These are phyloP conservation scores for Phortica magna DNA, from an alignment of 2,888 invertebrate species.

Conservation along the genomic window DNA sequence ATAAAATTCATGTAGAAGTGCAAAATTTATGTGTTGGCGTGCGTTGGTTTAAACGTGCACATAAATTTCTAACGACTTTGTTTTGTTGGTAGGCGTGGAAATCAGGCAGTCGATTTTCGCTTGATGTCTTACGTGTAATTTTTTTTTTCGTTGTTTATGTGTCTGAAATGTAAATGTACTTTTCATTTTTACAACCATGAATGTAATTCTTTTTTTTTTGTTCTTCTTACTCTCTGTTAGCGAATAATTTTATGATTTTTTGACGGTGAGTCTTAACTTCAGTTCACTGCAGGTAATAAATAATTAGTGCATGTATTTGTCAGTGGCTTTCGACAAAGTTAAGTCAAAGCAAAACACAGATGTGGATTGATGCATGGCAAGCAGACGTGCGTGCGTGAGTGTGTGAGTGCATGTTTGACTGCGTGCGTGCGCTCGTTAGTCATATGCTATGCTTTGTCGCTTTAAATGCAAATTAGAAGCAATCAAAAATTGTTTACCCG, in stretches of 20 bases:
- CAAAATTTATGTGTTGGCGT: neutral
- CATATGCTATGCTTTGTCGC: too few species aligned
- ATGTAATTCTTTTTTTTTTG: constrained; percentile 5
- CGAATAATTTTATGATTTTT: neutral
- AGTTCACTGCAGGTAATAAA: constrained; percentile 56
- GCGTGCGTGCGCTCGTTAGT: too few species aligned
- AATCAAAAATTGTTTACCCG: too few species aligned
- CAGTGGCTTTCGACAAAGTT: constrained; percentile 36
- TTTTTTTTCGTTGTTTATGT: constrained; percentile 16
- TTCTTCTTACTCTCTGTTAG: neutral
- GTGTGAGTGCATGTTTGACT: constrained; percentile 25
- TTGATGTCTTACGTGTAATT: neutral
- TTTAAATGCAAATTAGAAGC: too few species aligned
- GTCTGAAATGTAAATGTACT: constrained; percentile 58
- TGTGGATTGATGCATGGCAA: too few species aligned
- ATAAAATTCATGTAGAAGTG: neutral
- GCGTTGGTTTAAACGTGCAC: constrained; percentile 29
- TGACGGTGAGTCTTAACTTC: constrained; percentile 6
- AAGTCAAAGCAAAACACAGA: too few species aligned
- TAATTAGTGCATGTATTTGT: constrained; percentile 59
- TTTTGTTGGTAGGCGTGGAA: constrained; percentile 28
- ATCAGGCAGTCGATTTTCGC: neutral
- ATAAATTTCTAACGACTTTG: constrained; percentile 50
- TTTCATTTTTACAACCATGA: constrained; percentile 59
- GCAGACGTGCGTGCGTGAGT: too few species aligned